Evolutionary conservation across 2,113 vertebrate species (phyloP), one percentile per base, ranked within the genome.

Genomic region (Oreochromis niloticus): DNA sequence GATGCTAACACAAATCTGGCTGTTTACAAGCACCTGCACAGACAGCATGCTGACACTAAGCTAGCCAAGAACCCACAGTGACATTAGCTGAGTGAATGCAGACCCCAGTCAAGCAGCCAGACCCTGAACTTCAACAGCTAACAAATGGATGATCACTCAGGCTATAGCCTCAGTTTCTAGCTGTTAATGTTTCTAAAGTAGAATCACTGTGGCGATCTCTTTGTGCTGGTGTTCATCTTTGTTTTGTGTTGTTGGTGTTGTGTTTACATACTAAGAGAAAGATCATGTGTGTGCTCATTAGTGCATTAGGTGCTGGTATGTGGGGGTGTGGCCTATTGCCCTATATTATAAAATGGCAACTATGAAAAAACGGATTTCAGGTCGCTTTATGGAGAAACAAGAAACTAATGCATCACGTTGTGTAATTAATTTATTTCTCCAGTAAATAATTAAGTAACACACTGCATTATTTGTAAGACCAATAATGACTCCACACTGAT

Each of bases 381-480:
- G 32, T 0, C 0, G n/a, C 6, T 36, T 66, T 66, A 36, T 2
- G 0, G 61, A 36, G 61, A 66, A 66, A 66, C 61, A n/a, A 66
- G 10, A 66, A 36, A 66, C 61, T 3, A 0, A 66, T 66, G 32
- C 9, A 36, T n/a, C n/a, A n/a, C 32, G n/a, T 36, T 66, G 17
- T n/a, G 59, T 36, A 36, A 36, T 63, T 34, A 34, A 34, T 63
- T n/a, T 12, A 0, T 1, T 66, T 66, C 17, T 39, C 10, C 6
- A 36, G 61, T 36, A 36, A 66, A n/a, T 39, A 66, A 3, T 39
- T 66, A 39, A 22, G 19, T 66, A 55, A 55, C 5, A 0, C 54
- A 24, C 54, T 55, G 54, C 54, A 22, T 55, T 55, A 55, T 55
- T 55, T 55, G 54, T 55, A 66, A 66, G 39, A 66, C 19, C 61